Conservation (phyloP, 35 echinoderm and acorn worm species). For the Lytechinus pictus region DNA sequence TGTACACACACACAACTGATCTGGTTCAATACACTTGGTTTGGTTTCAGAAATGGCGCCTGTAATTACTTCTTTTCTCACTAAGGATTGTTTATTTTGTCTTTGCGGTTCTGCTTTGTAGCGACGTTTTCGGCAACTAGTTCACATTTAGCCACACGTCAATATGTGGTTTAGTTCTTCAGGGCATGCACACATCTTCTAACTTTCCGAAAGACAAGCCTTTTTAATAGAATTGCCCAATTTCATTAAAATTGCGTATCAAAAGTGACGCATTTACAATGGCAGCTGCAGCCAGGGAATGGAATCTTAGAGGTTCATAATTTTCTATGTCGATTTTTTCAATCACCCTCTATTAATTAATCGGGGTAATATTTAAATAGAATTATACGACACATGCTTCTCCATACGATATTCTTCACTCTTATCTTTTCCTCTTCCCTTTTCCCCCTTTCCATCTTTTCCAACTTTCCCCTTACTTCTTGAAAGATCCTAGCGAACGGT, state of each 20-base stretch:
- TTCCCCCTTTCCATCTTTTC: too few relatives aligned
- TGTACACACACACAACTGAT: background rate
- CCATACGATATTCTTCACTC: too few relatives aligned
- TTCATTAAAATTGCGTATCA: background rate
- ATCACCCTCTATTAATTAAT: too few relatives aligned
- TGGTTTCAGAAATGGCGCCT: background rate
- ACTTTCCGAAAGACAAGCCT: background rate
- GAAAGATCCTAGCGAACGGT: too few relatives aligned
- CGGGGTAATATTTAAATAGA: too few relatives aligned
- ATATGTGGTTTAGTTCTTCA: background rate
- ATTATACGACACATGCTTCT: too few relatives aligned
- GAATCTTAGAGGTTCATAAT: too few relatives aligned
- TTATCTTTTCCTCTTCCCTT: too few relatives aligned
- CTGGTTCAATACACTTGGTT: background rate
- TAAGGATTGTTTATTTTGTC: conserved; percentile 1
- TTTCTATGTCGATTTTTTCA: too few relatives aligned
- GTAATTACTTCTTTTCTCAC: background rate
- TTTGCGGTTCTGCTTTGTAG: background rate
- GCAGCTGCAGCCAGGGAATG: background rate
- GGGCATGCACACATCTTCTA: background rate
- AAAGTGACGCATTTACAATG: background rate
- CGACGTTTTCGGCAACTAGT: conserved; percentile 5
- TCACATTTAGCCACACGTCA: background rate
- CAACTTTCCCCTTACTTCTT: too few relatives aligned
- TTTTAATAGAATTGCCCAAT: background rate